phyloP scores from a whole-genome alignment of 2,888 invertebrate species.

The Eurois occulta region DNA sequence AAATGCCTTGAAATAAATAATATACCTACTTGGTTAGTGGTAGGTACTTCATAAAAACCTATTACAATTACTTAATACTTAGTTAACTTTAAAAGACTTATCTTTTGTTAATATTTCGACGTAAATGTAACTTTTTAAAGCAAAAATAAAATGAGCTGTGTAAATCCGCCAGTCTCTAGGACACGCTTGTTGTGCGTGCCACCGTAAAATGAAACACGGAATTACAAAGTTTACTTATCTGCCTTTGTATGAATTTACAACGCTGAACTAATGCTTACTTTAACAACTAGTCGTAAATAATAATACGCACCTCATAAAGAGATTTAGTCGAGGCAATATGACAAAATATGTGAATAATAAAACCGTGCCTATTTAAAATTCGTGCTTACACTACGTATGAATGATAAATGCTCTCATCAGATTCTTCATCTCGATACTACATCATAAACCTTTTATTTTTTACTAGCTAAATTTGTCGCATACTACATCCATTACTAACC shows the following conservation, averaged over 20 bases:
- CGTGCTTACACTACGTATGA: not conserved
- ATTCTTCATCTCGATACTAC: not conserved
- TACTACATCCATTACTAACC: not conserved
- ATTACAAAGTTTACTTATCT: slow-evolving; percentile 59
- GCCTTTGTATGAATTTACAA: slow-evolving; percentile 51
- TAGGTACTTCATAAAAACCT: not conserved
- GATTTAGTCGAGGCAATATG: slow-evolving; percentile 46
- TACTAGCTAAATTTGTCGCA: not conserved
- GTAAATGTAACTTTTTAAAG: not conserved
- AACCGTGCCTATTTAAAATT: not conserved
- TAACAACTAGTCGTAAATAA: slow-evolving; percentile 55
- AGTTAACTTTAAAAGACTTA: not conserved
- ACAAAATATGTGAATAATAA: slow-evolving; percentile 15
- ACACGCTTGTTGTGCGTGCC: slow-evolving; percentile 62
- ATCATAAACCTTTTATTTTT: not conserved
- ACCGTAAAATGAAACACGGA: slow-evolving; percentile 58
- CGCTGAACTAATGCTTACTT: slow-evolving; percentile 44
- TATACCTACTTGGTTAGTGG: not conserved
- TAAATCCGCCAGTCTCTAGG: slow-evolving; percentile 14
- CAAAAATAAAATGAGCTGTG: not conserved
- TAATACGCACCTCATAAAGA: slow-evolving; percentile 53
- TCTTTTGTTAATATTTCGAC: not conserved
- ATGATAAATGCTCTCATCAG: not conserved
- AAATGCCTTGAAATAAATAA: slow-evolving; percentile 21
- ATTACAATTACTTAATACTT: not conserved